These are phyloP conservation scores for Acanthurus leucopareius DNA, from an alignment of 2,797 vertebrate genomes.

Conservation along the genomic window DNA sequence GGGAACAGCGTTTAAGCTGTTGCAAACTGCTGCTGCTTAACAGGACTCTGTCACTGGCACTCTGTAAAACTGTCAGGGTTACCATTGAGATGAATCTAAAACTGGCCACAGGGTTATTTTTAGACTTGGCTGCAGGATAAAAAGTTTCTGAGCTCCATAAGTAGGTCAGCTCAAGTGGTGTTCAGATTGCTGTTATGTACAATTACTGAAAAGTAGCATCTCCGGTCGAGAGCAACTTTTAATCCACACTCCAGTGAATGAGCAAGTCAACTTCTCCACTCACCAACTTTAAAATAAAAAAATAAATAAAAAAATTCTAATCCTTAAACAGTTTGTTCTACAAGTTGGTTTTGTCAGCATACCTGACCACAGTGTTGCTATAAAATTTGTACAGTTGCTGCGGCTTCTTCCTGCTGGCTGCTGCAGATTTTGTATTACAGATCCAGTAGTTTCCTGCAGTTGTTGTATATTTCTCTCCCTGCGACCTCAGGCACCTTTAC, in stretches of 20 bases:
- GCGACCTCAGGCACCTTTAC: conserved; percentile 3
- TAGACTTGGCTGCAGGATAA: conserved; percentile 86
- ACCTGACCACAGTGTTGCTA: conserved; percentile 43
- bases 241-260: conserved; percentile 77
- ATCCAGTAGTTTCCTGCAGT: conserved; percentile 34
- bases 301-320: conserved; percentile 49
- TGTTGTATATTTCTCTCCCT: conserved; percentile 4
- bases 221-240: conserved; percentile 80
- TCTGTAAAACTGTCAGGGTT: conserved; percentile 84
- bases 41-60: conserved; percentile 80
- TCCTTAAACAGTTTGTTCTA: conserved; percentile 69
- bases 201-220: conserved; percentile 84
- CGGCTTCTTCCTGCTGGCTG: conserved; percentile 13
- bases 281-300: conserved; percentile 40
- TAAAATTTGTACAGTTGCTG: conserved; percentile 30
- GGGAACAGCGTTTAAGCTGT: conserved; percentile 60
- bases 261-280: conserved; percentile 68
- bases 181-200: conserved; percentile 85
- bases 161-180: conserved; percentile 87
- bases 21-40: conserved; percentile 70
- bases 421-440: conserved; percentile 31
- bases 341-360: conserved; percentile 33
- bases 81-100: conserved; percentile 84
- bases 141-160: conserved; percentile 86
- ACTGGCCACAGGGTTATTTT: conserved; percentile 86